Percentiles rank a stretch among this genome's conserved stretches.
Evolutionary conservation across 2,888 invertebrate species (phyloP).

Genomic region (Dendrolimus houi): DNA sequence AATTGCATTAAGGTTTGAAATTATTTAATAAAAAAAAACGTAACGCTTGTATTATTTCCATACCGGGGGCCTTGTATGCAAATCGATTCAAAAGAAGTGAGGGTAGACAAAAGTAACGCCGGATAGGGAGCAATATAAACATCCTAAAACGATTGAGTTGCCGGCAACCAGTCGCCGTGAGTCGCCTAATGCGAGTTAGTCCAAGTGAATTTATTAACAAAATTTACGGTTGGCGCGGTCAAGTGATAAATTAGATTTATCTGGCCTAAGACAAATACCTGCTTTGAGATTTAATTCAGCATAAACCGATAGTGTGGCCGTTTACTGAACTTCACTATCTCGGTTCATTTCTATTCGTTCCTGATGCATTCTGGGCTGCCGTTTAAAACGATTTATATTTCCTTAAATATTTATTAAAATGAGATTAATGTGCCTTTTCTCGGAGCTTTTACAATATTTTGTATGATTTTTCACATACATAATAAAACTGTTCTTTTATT

Average conservation of each 20-base stretch:
- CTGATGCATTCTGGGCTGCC: background rate
- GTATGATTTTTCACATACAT: too few relatives aligned
- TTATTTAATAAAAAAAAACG: too few relatives aligned
- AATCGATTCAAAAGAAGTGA: too few relatives aligned
- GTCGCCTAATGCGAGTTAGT: background rate
- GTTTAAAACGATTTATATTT: background rate
- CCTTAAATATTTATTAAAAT: background rate
- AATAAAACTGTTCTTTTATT: too few relatives aligned
- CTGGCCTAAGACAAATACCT: background rate
- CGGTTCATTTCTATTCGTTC: background rate
- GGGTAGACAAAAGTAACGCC: too few relatives aligned
- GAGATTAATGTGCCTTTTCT: background rate
- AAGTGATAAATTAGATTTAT: background rate
- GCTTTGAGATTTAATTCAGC: background rate
- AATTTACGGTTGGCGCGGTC: background rate
- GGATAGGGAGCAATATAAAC: too few relatives aligned
- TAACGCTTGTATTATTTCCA: too few relatives aligned
- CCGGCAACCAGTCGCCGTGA: too few relatives aligned
- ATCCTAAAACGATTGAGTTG: too few relatives aligned
- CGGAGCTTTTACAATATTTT: background rate
- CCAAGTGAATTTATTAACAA: background rate
- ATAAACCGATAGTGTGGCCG: background rate
- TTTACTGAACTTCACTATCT: background rate
- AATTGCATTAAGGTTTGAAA: too few relatives aligned
- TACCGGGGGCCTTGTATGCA: too few relatives aligned